Evolutionary conservation across 2,113 vertebrate species (phyloP), one percentile per base, ranked within the genome.

Genomic region (Stercorarius parasiticus): DNA sequence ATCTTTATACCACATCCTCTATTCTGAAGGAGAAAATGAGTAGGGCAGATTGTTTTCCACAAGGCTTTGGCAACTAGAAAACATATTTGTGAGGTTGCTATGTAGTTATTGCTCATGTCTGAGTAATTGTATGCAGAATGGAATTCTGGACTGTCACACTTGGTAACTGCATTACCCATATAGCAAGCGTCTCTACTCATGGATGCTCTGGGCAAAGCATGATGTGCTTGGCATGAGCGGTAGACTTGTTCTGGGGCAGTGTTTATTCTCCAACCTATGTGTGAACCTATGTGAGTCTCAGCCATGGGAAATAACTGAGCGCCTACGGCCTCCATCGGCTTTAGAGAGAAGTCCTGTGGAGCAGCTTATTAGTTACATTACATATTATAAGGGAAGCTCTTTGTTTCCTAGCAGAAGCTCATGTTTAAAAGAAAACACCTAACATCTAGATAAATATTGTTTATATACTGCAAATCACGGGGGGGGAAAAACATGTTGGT

Each of bases 351-450:
- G 36, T 45, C 26, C 15, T 27, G 59, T 64, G 53, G 55, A 78
- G 53, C 4, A 15, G 43, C 34, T 38, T 67, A 34, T 40, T 77
- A 78, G 88, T 55, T 13, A 15, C 19, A 56, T 66, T 93, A 52
- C 56, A 42, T 18, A 32, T 62, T 79, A 15, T 30, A 93, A 64
- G 78, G 77, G 62, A 97, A 96, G 50, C 55, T 77, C 65, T 97
- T 97, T 59, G 80, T 96, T 95, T 96, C n/a, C n/a, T 40, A 67
- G 84, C 70, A 96, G 65, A 74, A 64, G 27, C 65, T 93, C 14
- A 7, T 82, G 34, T 10, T 67, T 90, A 81, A 65, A 40, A 61
- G 30, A 27, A 7, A 45, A 18, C 40, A 65, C 30, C 59, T 56
- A 42, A 52, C 42, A 71, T 86, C 47, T 73, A 71, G 58, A 62